Percentiles rank a stretch among this genome's conserved stretches.
Conservation (phyloP, 2,797 vertebrate genomes). For the Cossypha dichroa region DNA sequence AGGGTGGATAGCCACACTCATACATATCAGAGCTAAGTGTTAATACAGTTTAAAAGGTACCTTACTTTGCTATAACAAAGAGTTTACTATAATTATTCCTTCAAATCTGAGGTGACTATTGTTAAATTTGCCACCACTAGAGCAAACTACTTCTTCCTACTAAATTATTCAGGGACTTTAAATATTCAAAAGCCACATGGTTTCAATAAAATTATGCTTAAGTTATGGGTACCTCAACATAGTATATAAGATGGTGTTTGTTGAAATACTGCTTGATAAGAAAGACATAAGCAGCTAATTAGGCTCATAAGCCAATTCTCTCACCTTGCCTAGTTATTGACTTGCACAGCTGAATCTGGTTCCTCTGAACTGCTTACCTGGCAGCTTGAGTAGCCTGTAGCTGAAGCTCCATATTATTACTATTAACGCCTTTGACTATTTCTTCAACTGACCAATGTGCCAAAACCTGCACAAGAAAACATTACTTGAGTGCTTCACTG, state of each 20-base stretch:
- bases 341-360: not conserved
- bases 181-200: not conserved
- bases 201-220: not conserved
- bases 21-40: not conserved
- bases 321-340: not conserved
- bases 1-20: not conserved
- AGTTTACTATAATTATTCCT: not conserved
- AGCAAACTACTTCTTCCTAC: not conserved
- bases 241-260: not conserved
- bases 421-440: conserved; percentile 87
- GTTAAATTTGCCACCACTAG: not conserved
- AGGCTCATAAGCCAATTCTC: not conserved
- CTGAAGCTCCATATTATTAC: conserved; percentile 82
- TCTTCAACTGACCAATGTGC: conserved; percentile 93
- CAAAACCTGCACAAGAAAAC: conserved; percentile 63
- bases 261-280: not conserved
- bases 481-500: not conserved
- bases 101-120: not conserved
- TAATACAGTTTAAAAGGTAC: not conserved
- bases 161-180: not conserved
- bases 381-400: conserved; percentile 96
- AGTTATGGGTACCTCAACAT: not conserved
- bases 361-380: conserved; percentile 76
- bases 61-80: not conserved
- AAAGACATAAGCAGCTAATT: not conserved